Conservation (phyloP, 2,888 invertebrate species). For the Clusia tigrina region DNA sequence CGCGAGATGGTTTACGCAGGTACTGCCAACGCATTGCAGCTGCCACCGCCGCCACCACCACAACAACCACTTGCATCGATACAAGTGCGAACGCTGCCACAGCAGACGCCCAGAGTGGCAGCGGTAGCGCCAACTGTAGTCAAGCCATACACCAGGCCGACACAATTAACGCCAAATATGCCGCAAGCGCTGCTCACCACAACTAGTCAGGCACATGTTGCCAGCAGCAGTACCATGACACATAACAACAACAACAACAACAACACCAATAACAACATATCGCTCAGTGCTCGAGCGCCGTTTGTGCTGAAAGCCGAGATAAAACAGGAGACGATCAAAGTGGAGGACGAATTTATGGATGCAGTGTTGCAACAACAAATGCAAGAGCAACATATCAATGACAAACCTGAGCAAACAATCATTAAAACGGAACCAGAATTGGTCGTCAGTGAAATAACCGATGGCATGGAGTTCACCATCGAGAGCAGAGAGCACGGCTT, state of each 20-base stretch:
- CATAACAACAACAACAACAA: too few relatives aligned
- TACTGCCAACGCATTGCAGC: slow-evolving; percentile 27
- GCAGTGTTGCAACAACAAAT: slow-evolving; percentile 38
- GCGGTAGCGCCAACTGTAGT: slow-evolving; percentile 33
- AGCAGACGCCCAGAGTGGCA: slow-evolving; percentile 32
- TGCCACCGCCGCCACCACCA: not conserved
- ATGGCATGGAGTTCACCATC: slow-evolving; percentile 20
- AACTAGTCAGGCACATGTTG: slow-evolving; percentile 16
- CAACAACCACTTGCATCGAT: slow-evolving; percentile 17
- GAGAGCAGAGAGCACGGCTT: slow-evolving; percentile 3
- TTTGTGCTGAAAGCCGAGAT: slow-evolving; percentile 60
- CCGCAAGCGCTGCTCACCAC: slow-evolving; percentile 12
- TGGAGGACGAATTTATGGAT: slow-evolving; percentile 52
- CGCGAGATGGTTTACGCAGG: slow-evolving; percentile 66
- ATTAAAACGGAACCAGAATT: slow-evolving; percentile 60
- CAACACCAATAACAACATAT: slow-evolving; percentile 30
- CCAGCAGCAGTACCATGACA: too few relatives aligned
- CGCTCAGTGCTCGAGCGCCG: slow-evolving; percentile 40
- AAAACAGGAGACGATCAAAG: slow-evolving; percentile 63
- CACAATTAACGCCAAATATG: too few relatives aligned
- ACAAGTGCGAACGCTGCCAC: slow-evolving; percentile 37
- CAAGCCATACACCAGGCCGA: slow-evolving; percentile 16
- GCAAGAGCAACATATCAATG: slow-evolving; percentile 33
- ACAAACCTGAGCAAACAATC: slow-evolving; percentile 53
- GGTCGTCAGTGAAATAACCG: slow-evolving; percentile 32